Evolutionary conservation across 2,888 invertebrate genomes (phyloP), one percentile per base, ranked within the genome.

Genomic region (Amphipyra tragopoginis): DNA sequence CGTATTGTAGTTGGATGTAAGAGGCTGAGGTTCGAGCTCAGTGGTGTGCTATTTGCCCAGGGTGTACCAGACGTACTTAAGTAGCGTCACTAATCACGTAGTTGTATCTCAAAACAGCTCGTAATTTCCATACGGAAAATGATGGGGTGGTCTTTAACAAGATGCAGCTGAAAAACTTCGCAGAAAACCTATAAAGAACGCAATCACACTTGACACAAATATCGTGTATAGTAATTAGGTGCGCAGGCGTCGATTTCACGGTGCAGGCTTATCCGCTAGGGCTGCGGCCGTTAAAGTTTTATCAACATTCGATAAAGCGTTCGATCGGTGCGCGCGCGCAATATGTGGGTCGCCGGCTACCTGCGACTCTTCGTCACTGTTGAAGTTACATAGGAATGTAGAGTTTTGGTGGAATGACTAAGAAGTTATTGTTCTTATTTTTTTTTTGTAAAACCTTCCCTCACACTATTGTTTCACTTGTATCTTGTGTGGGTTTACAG

Each of bases 221-320:
- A 77, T 77, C 74, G 65, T 75, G 63, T 68, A 54, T 61, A 75
- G 69, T 80, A 79, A 79, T 79, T 76, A 81, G 66, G 79, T 79
- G 71, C 67, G 71, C 76, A 69, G 64, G 65, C 79, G 79, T 79
- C 86, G 90, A 91, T 91, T 90, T 90, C 88, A 91, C 86, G 90
- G 83, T 74, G 77, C 65, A 57, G 70, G 80, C 77, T 83, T 84
- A 81, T 80, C 77, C 76, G 75, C 65, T 61, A 65, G 74, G 79
- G 67, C 74, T 65, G 66, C 60, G 67, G 80, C 80, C 74, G 80
- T 81, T 82, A 83, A 80, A 80, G 82, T 77, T 81, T 87, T 87
- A 86, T 87, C 88, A 82, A 81, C 79, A 77, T 69, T 72, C 74
- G 80, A 80, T 79, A 83, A 77, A 75, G 75, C 75, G 80, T 75